Evolutionary conservation across 1,140 invertebrate genomes (phyloP).

Genomic region (Drosophila truncata): DNA sequence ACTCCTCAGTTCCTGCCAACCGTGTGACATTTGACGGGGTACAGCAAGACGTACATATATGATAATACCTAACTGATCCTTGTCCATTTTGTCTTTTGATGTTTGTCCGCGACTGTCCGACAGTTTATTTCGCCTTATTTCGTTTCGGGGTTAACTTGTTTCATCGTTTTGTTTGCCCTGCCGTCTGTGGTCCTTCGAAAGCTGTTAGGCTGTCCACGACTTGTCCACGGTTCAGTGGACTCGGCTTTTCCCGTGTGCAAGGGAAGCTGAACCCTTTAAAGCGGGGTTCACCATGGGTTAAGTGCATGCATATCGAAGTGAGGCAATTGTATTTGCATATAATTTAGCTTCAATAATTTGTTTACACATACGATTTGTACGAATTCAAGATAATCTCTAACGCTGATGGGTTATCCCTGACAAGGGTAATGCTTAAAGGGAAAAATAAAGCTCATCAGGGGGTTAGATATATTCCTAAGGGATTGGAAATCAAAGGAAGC

Average conservation of each 20-base stretch:
- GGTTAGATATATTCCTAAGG: too few species aligned
- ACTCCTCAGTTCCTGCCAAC: conserved; percentile 9
- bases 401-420: background rate
- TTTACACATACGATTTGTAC: conserved; percentile 34
- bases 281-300: conserved; percentile 24
- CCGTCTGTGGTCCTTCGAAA: conserved; percentile 39
- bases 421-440: background rate
- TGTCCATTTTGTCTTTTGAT: conserved; percentile 59
- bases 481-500: background rate
- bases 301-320: conserved; percentile 36
- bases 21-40: conserved; percentile 45
- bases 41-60: conserved; percentile 6
- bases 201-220: conserved; percentile 41
- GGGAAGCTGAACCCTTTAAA: conserved; percentile 15
- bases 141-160: conserved; percentile 56
- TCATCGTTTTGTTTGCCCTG: conserved; percentile 52
- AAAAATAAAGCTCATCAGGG: background rate
- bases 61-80: conserved; percentile 5
- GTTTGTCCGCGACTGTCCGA: conserved; percentile 42
- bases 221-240: conserved; percentile 57
- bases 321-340: conserved; percentile 44
- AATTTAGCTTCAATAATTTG: conserved; percentile 46
- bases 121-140: conserved; percentile 37
- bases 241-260: conserved; percentile 2
- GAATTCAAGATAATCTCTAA: conserved; percentile 19